These are phyloP conservation scores for Plebejus melissa DNA, from an alignment of 2,888 invertebrate species.

Conservation along the genomic window DNA sequence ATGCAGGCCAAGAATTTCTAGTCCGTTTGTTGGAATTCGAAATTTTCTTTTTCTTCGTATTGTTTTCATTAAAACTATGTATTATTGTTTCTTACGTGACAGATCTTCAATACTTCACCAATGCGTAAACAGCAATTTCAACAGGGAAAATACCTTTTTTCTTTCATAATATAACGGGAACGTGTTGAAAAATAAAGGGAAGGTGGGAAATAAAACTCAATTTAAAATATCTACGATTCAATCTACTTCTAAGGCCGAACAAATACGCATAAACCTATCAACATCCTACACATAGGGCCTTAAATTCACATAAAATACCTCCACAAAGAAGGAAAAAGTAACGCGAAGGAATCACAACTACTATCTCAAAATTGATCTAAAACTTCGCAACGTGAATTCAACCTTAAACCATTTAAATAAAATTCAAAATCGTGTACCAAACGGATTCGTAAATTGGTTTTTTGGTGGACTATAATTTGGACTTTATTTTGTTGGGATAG, in stretches of 20 bases:
- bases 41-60: no score
- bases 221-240: slow-evolving; percentile 39
- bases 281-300: slow-evolving; percentile 67
- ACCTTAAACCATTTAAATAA: slow-evolving; percentile 38
- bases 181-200: background rate
- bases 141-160: background rate
- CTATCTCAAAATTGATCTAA: slow-evolving; percentile 76
- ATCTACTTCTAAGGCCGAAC: slow-evolving; percentile 39
- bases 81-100: no score
- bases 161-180: background rate
- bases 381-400: slow-evolving; percentile 43
- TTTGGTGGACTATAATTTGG: slow-evolving; percentile 40
- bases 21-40: no score
- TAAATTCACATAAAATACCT: slow-evolving; percentile 75
- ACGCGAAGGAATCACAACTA: slow-evolving; percentile 75
- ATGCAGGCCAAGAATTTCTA: no score
- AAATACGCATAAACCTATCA: slow-evolving; percentile 39
- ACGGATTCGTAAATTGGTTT: slow-evolving; percentile 59
- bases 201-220: background rate
- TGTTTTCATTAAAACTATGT: no score
- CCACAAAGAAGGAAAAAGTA: slow-evolving; percentile 76
- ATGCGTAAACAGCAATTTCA: background rate
- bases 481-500: slow-evolving; percentile 34
- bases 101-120: no score
- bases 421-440: slow-evolving; percentile 45